Evolutionary conservation across 1,140 invertebrate species (phyloP).

Genomic region (Listronotus oregonensis): DNA sequence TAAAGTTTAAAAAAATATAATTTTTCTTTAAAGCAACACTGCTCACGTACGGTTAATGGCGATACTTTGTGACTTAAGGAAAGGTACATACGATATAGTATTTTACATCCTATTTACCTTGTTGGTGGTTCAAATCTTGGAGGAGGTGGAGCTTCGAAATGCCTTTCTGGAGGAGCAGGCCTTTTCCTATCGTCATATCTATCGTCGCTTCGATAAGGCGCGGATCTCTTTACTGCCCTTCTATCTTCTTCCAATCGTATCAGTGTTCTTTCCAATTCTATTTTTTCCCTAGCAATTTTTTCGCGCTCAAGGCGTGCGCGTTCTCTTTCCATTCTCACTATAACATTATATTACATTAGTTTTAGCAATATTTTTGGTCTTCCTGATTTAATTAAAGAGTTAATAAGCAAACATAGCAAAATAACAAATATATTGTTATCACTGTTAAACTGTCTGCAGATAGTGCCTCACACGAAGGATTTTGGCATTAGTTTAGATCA

Average conservation of each 20-base stretch:
- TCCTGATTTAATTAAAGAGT: too few relatives aligned
- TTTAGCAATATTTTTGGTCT: too few relatives aligned
- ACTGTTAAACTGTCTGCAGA: too few relatives aligned
- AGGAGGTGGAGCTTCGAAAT: slow-evolving; percentile 49
- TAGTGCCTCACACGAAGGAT: too few relatives aligned
- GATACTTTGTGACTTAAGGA: too few relatives aligned
- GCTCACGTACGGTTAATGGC: too few relatives aligned
- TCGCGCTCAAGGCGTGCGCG: slow-evolving; percentile 80
- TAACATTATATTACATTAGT: neutral
- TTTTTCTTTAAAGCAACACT: too few relatives aligned
- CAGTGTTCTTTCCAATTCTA: slow-evolving; percentile 80
- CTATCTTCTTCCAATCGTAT: slow-evolving; percentile 60
- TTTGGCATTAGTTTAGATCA: too few relatives aligned
- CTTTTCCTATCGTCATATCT: slow-evolving; percentile 54
- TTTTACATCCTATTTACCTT: slow-evolving; percentile 26
- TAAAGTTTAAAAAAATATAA: too few relatives aligned
- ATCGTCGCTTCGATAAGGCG: slow-evolving; percentile 53
- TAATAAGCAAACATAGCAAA: too few relatives aligned
- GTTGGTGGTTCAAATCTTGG: slow-evolving; percentile 50
- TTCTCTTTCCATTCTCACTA: slow-evolving; percentile 76
- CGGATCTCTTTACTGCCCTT: slow-evolving; percentile 56
- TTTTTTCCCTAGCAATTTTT: slow-evolving; percentile 79
- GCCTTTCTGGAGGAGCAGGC: slow-evolving; percentile 44
- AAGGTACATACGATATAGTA: too few relatives aligned
- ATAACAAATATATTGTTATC: too few relatives aligned